Percentiles rank a stretch among this genome's conserved stretches.
These are phyloP conservation scores for Noctuana brunneofusca DNA, from an alignment of 2,888 invertebrate genomes.

Conservation along the genomic window DNA sequence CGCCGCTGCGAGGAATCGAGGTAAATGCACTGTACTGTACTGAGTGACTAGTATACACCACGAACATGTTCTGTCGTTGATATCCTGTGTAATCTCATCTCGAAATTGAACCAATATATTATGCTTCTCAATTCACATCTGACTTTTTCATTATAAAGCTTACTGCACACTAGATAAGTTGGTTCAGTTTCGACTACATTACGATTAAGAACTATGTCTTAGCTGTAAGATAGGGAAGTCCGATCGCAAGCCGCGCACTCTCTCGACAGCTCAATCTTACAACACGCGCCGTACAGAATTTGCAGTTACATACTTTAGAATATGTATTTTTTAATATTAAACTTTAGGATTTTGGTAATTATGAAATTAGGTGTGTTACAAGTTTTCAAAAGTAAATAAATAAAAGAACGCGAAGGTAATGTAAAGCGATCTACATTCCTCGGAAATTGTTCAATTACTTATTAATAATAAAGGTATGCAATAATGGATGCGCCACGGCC, in stretches of 20 bases:
- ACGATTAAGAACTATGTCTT: constrained; percentile 42
- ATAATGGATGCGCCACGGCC: constrained; percentile 20
- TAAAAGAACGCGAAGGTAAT: constrained; percentile 60
- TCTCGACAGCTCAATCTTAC: constrained; percentile 47
- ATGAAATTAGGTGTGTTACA: constrained; percentile 54
- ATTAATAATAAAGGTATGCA: constrained; percentile 3
- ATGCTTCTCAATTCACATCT: background rate
- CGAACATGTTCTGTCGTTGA: constrained; percentile 18
- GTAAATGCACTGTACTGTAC: constrained; percentile 71
- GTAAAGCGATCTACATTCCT: constrained; percentile 69
- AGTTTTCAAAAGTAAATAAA: constrained; percentile 1
- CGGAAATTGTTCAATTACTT: constrained; percentile 56
- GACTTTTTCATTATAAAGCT: background rate
- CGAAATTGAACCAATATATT: constrained; percentile 36
- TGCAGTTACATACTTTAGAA: constrained; percentile 27
- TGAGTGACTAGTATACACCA: constrained; percentile 56
- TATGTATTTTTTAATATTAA: constrained; percentile 44
- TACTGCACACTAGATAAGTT: constrained; percentile 25
- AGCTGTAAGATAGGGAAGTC: constrained; percentile 47
- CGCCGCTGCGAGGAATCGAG: constrained; percentile 72
- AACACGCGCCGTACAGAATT: constrained; percentile 38
- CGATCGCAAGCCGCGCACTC: constrained; percentile 41
- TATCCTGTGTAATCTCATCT: constrained; percentile 38
- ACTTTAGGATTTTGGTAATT: constrained; percentile 58
- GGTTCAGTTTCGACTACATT: constrained; percentile 39